Evolutionary conservation across 1,140 invertebrate species (phyloP).

Genomic region (Drosophila tristis): DNA sequence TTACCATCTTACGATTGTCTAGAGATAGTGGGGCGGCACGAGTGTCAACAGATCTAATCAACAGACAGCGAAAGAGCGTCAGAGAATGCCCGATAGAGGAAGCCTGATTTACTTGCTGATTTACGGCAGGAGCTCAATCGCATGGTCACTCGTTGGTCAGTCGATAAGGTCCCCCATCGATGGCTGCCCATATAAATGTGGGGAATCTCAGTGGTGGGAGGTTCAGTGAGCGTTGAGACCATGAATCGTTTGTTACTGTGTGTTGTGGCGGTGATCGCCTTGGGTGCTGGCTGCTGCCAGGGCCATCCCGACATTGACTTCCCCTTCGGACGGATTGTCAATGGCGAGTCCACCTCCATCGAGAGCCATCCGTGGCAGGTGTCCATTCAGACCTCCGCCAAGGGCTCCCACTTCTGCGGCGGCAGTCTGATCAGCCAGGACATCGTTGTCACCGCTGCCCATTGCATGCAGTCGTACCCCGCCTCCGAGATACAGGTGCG

Average conservation of each 20-base stretch:
- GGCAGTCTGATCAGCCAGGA: conserved; percentile 85
- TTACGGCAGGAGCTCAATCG: conserved; percentile 1
- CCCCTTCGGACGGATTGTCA: conserved; percentile 70
- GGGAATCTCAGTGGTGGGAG: background rate
- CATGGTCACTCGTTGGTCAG: conserved; percentile 13
- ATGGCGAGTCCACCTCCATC: conserved; percentile 50
- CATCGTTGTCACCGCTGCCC: conserved; percentile 87
- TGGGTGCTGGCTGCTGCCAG: conserved; percentile 23
- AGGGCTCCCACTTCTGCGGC: conserved; percentile 85
- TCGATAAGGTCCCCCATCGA: conserved; percentile 36
- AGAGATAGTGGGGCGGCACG: conserved; percentile 1
- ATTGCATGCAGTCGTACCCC: conserved; percentile 84
- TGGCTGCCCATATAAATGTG: conserved; percentile 43
- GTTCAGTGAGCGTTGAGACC: conserved; percentile 42
- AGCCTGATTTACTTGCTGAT: conserved; percentile 48
- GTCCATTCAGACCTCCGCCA: conserved; percentile 52
- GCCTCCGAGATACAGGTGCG: conserved; percentile 57
- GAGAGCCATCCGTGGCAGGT: conserved; percentile 67
- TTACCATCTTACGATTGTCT: conserved; percentile 25
- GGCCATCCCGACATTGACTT: conserved; percentile 51
- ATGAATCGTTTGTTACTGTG: conserved; percentile 61
- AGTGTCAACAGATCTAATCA: conserved; percentile 30
- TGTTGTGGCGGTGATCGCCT: conserved; percentile 46
- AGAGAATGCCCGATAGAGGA: conserved; percentile 31
- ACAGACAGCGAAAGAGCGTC: conserved; percentile 19